Evolutionary conservation across 2,797 vertebrate genomes (phyloP), one percentile per base, ranked within the genome.

Genomic region (Muscicapa comitata): DNA sequence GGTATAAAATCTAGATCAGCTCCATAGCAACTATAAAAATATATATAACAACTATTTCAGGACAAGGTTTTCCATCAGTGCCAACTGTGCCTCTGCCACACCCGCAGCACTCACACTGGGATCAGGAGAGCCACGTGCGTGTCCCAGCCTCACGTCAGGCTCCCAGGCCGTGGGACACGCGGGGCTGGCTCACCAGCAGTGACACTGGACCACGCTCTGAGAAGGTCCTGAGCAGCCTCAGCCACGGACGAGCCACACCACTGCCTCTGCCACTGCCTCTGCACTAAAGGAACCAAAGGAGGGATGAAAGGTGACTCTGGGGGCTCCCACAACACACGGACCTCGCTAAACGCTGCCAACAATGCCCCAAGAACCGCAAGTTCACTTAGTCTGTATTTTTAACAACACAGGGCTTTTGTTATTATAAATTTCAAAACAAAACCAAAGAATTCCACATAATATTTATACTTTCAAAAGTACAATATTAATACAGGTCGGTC

Each of bases 401-500:
- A 98, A 96, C 97, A 97, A 97, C 95, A 90, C 90, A 93, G 92
- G 95, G 96, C 96, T 95, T 96, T 91, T 96, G 97, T 97, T 96
- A 65, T 97, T 97, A 98, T 88, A 97, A 98, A 98, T 93, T 96
- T 97, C 94, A 92, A 97, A 98, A 98, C 97, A 97, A 98, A 98
- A 96, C 91, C 95, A 90, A 98, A 96, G 96, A 97, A 98, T 97
- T 98, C 98, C 98, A 98, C 97, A 84, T 98, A 98, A 98, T 98
- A 98, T 98, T 98, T 97, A 98, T 98, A 98, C 98, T 98, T 98
- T 97, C 97, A 98, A 98, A 99, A 98, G 98, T 99, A 99, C 98
- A 99, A 98, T 98, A 99, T 98, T 98, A 98, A 99, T 98, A 98
- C 98, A 98, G 98, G 97, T 98, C 98, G 98, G 98, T 99, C 98